phyloP scores from a whole-genome alignment of 2,113 vertebrate genomes.

The Trochalopteron elliotii region DNA sequence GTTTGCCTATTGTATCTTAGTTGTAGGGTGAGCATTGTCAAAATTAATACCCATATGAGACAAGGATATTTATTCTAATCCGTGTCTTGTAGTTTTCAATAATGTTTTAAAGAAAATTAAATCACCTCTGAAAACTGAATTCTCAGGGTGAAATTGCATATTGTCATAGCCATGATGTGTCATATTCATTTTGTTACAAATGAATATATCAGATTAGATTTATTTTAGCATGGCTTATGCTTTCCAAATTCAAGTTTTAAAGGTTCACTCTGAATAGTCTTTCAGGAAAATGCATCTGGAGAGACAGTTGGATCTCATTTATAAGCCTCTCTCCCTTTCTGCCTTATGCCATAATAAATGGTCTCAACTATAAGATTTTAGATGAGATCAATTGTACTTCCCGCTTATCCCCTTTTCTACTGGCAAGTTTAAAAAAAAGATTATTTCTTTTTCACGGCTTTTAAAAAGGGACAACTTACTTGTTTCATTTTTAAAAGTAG shows the following conservation, averaged over 20 bases:
- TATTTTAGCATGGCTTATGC: slow-evolving; percentile 68
- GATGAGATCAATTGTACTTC: slow-evolving; percentile 69
- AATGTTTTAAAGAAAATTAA: slow-evolving; percentile 72
- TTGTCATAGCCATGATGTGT: slow-evolving; percentile 35
- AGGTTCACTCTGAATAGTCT: slow-evolving; percentile 52
- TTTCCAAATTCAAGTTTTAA: slow-evolving; percentile 60
- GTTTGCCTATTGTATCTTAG: slow-evolving; percentile 32
- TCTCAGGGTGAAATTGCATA: slow-evolving; percentile 65
- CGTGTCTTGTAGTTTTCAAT: slow-evolving; percentile 45
- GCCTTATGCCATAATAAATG: slow-evolving; percentile 63
- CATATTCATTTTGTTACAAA: slow-evolving; percentile 69
- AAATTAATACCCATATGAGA: slow-evolving; percentile 55
- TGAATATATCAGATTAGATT: slow-evolving; percentile 69
- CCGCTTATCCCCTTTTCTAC: slow-evolving; percentile 48
- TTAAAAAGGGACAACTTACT: slow-evolving; percentile 56
- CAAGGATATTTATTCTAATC: slow-evolving; percentile 68
- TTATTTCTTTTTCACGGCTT: slow-evolving; percentile 41
- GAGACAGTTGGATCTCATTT: slow-evolving; percentile 67
- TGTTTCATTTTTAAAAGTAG: slow-evolving; percentile 62
- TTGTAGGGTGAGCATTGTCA: slow-evolving; percentile 16
- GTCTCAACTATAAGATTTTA: slow-evolving; percentile 69
- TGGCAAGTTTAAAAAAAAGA: slow-evolving; percentile 35
- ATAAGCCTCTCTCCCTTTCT: slow-evolving; percentile 67
- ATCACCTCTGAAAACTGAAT: slow-evolving; percentile 67
- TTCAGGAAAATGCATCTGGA: slow-evolving; percentile 70